phyloP scores from a whole-genome alignment of 1,140 invertebrate species.

The Bombus huntii region DNA sequence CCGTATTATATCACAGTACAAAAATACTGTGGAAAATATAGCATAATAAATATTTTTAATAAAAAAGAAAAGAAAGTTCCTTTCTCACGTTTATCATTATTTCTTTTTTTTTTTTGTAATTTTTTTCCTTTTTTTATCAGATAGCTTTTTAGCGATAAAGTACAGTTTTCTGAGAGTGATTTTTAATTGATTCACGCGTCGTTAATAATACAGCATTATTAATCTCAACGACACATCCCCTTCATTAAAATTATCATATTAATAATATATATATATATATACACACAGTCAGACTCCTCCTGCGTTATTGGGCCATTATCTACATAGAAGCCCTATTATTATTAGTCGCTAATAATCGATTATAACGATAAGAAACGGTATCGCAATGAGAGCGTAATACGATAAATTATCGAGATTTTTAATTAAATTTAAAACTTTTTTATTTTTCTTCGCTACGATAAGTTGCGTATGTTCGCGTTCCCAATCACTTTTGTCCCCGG shows the following conservation, averaged over 20 bases:
- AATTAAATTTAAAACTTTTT: slow-evolving; percentile 33
- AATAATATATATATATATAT: slow-evolving; percentile 62
- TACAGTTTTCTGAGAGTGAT: slow-evolving; percentile 19
- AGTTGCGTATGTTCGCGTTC: neutral
- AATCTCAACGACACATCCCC: slow-evolving; percentile 60
- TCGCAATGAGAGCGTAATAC: slow-evolving; percentile 59
- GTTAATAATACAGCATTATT: slow-evolving; percentile 38
- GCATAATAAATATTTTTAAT: slow-evolving; percentile 42
- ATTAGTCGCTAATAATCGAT: slow-evolving; percentile 71
- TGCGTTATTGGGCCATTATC: slow-evolving; percentile 63
- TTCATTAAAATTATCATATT: slow-evolving; percentile 68
- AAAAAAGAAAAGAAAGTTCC: slow-evolving; percentile 48
- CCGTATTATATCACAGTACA: slow-evolving; percentile 49
- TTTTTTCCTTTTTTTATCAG: neutral
- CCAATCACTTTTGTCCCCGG: neutral
- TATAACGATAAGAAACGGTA: slow-evolving; percentile 75
- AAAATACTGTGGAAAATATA: slow-evolving; percentile 54
- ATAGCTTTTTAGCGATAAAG: slow-evolving; percentile 8
- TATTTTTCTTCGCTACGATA: neutral
- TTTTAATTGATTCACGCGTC: slow-evolving; percentile 42
- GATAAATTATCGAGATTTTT: slow-evolving; percentile 70
- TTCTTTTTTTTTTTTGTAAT: slow-evolving; percentile 18
- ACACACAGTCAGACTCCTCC: slow-evolving; percentile 69
- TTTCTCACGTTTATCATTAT: slow-evolving; percentile 34
- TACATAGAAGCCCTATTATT: slow-evolving; percentile 75